Evolutionary conservation across 2,888 invertebrate genomes (phyloP), one percentile per base, ranked within the genome.

Genomic region (Ectobius pallidus): DNA sequence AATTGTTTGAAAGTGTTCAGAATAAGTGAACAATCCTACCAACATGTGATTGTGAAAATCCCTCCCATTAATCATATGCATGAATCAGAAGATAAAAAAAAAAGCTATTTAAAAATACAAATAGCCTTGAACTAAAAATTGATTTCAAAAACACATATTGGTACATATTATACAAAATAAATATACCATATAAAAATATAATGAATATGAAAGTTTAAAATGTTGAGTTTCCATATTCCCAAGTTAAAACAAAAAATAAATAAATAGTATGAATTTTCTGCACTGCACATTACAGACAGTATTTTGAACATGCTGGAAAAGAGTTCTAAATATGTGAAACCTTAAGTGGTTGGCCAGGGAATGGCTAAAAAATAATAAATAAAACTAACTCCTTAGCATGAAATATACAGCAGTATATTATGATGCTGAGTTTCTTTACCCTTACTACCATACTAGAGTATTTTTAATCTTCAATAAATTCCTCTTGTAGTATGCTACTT

Each of bases 251-350:
- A 46, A 11, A 7, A 44, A 18, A 46, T 20, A 20, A 20, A 11
- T 4, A 18, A 46, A n/a, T n/a, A 52, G 22, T 25, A n/a, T n/a
- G 25, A 9, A 7, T 9, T 25, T 52, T 22, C 52, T 52, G 52
- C 20, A 52, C 9, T 52, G 1, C 14, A 11, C 25, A 25, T 9
- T 52, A 25, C 14, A 16, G 25, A 14, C 20, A 22, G 14, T 52
- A 1, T 52, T 52, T n/a, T n/a, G n/a, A n/a, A n/a, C n/a, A n/a
- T n/a, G 52, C 52, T 52, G 52, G 52, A 52, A 52, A 52, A 52
- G 52, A 52, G 52, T 52, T 52, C 52, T 52, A 9, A 52, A 52
- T 52, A 52, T 52, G n/a, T 52, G 14, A 52, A 4, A 2, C 14
- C 22, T 2, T 25, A 52, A 11, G 52, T 22, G 22, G 14, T 14